Evolutionary conservation across 2,888 invertebrate species (phyloP).

Genomic region (Hemistola chrysoprasaria): DNA sequence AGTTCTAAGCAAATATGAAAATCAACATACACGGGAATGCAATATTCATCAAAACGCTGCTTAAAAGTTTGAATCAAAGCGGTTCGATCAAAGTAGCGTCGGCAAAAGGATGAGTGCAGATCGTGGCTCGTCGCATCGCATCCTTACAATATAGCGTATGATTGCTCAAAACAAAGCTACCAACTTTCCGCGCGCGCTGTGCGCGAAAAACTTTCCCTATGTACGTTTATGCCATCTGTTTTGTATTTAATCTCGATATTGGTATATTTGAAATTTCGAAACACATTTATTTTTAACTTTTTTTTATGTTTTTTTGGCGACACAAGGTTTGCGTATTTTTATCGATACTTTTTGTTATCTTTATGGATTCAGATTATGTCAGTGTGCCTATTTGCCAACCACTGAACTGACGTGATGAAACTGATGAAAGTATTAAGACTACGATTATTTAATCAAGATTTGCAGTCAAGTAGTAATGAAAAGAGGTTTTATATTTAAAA

Average conservation of each 20-base stretch:
- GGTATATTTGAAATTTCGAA: constrained; percentile 23
- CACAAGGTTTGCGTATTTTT: no score
- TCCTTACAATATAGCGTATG: constrained; percentile 77
- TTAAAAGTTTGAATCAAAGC: constrained; percentile 79
- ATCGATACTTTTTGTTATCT: no score
- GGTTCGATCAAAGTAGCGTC: constrained; percentile 73
- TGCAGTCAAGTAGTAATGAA: no score
- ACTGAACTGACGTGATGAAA: no score
- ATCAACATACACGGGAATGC: constrained; percentile 70
- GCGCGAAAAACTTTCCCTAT: constrained; percentile 65
- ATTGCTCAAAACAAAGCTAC: constrained; percentile 71
- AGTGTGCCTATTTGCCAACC: no score
- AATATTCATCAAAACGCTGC: constrained; percentile 75
- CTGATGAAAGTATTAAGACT: no score
- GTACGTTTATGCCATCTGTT: constrained; percentile 45
- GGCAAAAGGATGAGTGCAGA: constrained; percentile 64
- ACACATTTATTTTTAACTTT: constrained; percentile 2
- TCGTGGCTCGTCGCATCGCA: constrained; percentile 56
- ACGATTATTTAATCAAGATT: no score
- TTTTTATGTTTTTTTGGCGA: constrained; percentile 13
- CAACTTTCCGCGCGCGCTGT: constrained; percentile 60
- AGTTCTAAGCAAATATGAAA: constrained; percentile 63
- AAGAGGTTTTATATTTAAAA: background rate
- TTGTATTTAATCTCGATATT: constrained; percentile 32
- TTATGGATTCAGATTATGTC: no score